phyloP scores from a whole-genome alignment of 2,113 vertebrate genomes.

The Orycteropus afer region DNA sequence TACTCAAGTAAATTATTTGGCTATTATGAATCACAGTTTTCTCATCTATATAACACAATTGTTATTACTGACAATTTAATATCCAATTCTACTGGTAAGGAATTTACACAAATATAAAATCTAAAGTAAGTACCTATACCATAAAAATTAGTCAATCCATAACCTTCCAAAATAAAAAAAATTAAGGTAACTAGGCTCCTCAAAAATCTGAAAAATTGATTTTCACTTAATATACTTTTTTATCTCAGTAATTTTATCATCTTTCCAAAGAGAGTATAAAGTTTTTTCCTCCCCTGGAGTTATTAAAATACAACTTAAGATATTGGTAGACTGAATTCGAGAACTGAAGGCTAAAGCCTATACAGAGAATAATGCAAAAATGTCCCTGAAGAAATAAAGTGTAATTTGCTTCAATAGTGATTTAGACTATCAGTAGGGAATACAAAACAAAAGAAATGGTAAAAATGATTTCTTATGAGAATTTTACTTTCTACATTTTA shows the following conservation, averaged over 20 bases:
- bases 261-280: slow-evolving; percentile 11
- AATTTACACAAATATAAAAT: not conserved
- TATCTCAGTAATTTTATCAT: not conserved
- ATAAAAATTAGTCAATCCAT: slow-evolving; percentile 3
- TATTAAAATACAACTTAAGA: not conserved
- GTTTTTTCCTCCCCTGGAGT: not conserved
- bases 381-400: not conserved
- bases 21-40: not conserved
- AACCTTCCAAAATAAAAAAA: slow-evolving; percentile 33
- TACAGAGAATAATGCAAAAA: not conserved
- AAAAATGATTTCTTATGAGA: slow-evolving; percentile 21
- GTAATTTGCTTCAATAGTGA: not conserved
- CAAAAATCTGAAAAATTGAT: slow-evolving; percentile 16
- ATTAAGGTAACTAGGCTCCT: not conserved
- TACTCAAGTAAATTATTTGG: not conserved
- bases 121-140: not conserved
- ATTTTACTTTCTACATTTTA: not conserved
- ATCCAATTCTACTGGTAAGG: not conserved
- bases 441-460: slow-evolving; percentile 26
- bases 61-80: not conserved
- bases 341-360: not conserved
- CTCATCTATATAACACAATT: not conserved
- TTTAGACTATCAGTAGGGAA: not conserved
- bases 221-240: not conserved
- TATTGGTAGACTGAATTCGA: not conserved